phyloP scores from a whole-genome alignment of 2,888 invertebrate species.

The Nymphalis c-album region DNA sequence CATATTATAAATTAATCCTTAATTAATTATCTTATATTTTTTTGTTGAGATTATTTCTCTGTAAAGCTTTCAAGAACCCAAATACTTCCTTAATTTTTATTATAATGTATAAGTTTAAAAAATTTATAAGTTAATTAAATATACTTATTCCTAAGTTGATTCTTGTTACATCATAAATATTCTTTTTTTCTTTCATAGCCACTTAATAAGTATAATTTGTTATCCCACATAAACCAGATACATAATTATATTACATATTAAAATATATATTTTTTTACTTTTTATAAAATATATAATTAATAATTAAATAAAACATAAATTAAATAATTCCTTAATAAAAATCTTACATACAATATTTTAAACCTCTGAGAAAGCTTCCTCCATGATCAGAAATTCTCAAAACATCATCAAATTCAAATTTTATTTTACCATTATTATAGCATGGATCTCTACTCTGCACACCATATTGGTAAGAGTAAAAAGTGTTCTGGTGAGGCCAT shows the following conservation, averaged over 20 bases:
- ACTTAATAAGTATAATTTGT: too few species aligned
- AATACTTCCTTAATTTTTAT: background rate
- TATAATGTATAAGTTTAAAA: background rate
- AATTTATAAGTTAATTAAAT: background rate
- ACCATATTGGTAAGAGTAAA: slow-evolving; percentile 62
- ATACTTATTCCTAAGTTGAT: too few species aligned
- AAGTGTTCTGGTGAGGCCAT: slow-evolving; percentile 61
- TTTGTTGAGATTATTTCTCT: background rate
- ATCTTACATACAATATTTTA: slow-evolving; percentile 71
- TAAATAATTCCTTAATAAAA: background rate
- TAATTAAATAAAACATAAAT: slow-evolving; percentile 8
- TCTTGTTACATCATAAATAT: too few species aligned
- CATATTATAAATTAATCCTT: background rate
- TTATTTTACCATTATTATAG: slow-evolving; percentile 60
- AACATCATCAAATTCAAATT: slow-evolving; percentile 72
- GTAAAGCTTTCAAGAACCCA: background rate
- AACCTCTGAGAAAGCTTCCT: slow-evolving; percentile 71
- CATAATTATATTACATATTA: too few species aligned
- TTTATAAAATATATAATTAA: background rate
- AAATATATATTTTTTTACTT: too few species aligned
- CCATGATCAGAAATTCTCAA: slow-evolving; percentile 51
- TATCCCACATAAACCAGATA: too few species aligned
- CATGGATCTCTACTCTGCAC: slow-evolving; percentile 65
- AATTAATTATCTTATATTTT: background rate
- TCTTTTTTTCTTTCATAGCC: too few species aligned